Base-by-base conservation (phyloP, 2,113 vertebrate species). In the Trochalopteron elliotii region DNA sequence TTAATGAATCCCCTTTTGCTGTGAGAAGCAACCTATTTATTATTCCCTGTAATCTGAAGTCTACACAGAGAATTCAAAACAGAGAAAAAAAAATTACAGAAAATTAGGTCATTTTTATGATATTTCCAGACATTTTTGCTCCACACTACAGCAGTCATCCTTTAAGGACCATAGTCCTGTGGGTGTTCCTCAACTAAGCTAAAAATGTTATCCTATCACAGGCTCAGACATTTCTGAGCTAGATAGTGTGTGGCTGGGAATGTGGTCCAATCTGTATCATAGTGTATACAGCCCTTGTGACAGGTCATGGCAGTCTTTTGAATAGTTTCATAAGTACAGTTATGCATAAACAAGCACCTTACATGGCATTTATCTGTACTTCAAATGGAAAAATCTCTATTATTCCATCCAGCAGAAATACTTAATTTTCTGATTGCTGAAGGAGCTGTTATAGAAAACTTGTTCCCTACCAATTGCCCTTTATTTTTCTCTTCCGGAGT, bases 201-300 rank as follows among this genome's bases (percentile, higher is more conserved):
- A 49, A 69, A 83, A 83, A 57, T 2, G 3, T n/a, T 91, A 74
- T 35, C 28, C 7, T n/a, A 50, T 7, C 22, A 39, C 23, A 65
- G 33, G 57, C 15, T 68, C 30, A 57, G 19, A 68, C 12, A 3
- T 72, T 69, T 47, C 53, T 39, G 14, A 24, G 20, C 3, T 37
- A 57, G 12, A 18, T 0, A 59, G 4, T 4, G 1, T 17, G 3
- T 53, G 25, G 1, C 19, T 93, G 50, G 37, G 15, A 74, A 57
- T 17, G 13, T 37, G 82, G 7, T 65, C 33, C 15, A 13, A 37
- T 72, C n/a, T 45, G 4, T 37, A 31, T 57, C n/a, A 44, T 24
- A 25, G 17, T 0, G 0, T 35, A 50, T 12, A 28, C 4, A 71
- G 31, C 4, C 71, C 16, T 65, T 67, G 22, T 45, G 5, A 49